Evolutionary conservation across 2,888 invertebrate genomes (phyloP), one percentile per base, ranked within the genome.

Genomic region (Drosophila sordidula): DNA sequence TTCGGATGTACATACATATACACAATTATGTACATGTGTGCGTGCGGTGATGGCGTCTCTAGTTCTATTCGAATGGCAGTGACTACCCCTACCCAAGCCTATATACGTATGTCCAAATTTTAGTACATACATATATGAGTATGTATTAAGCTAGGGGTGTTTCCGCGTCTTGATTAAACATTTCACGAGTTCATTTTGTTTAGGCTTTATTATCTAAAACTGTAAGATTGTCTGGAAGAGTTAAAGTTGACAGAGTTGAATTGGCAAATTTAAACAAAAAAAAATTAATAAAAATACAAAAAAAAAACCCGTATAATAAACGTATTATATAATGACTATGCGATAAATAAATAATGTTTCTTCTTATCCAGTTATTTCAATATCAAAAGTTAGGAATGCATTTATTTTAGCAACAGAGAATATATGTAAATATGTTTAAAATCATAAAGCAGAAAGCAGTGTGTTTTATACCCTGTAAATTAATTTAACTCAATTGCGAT

Each of bases 51-150:
- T 29, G 14, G 12, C 46, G 32, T 64, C 64, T 56, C 42, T 39
- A 18, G 1, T 18, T 46, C 16, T 18, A 66, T 45, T 50, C 64
- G 36, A 45, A 67, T 56, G 22, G n/a, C 41, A 46, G 34, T 34
- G 34, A 34, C 12, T 34, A 34, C 34, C 34, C 34, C 34, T 34
- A 34, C 12, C 34, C 12, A 34, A 12, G 34, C 34, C 4, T 34
- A 12, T 34, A 12, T 34, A 18, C 18, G 4, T 34, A 12, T 34
- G 34, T 4, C 34, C 34, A 34, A 34, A 34, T 34, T 11, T 34
- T 34, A 12, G 34, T 34, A 38, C 16, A 5, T 38, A 9, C 29
- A 9, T 6, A 5, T 5, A n/a, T 18, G 1, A 1, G 14, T 32
- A 14, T 26, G 36, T 14, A 16, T 41, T n/a, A 6, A 34, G 32